Evolutionary conservation across 1,140 invertebrate genomes (phyloP), one percentile per base, ranked within the genome.

Genomic region (Zaprionus capensis): DNA sequence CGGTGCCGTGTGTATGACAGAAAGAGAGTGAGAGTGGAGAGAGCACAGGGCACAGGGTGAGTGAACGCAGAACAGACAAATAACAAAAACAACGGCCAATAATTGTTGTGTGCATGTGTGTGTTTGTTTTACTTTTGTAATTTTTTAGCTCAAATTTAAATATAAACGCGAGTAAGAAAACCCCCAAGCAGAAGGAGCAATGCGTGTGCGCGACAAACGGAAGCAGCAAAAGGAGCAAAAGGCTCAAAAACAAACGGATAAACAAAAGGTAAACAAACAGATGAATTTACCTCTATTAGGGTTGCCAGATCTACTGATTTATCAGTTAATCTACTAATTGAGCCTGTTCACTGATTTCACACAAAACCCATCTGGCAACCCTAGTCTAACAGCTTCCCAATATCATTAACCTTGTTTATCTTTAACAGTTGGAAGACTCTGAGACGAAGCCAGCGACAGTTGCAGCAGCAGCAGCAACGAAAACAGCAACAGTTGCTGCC

Each of bases 121-220:
- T 51, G 9, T 31, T 15, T 49, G 44, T 36, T 36, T 9, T 38
- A 24, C 9, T 69, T 62, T 44, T 71, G 53, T 49, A 11, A 49
- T 44, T 53, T 63, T 67, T 38, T 36, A 73, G 64, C n/a, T 61
- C 38, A 12, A 31, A 63, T 67, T 71, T 41, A 34, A 55, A 73
- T 65, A 67, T 55, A 49, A 46, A 70, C 14, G 20, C n/a, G 7
- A 20, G 51, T 57, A 15, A 67, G 65, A 24, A 72, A 41, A 26
- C 56, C 26, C 59, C 31, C 31, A 34, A 34, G 57, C 58, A 55
- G 24, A 34, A 9, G 38, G 14, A 28, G 62, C 44, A 61, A 88
- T 88, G 85, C 85, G 85, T 68, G 80, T 90, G 71, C 85, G 85
- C 56, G 85, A 88, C 64, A 88, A 88, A 70, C 85, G 85, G 24